These are phyloP conservation scores for Amphimedon queenslandica DNA, from an alignment of 37 sponge, comb jelly and placozoan genomes.

Conservation along the genomic window DNA sequence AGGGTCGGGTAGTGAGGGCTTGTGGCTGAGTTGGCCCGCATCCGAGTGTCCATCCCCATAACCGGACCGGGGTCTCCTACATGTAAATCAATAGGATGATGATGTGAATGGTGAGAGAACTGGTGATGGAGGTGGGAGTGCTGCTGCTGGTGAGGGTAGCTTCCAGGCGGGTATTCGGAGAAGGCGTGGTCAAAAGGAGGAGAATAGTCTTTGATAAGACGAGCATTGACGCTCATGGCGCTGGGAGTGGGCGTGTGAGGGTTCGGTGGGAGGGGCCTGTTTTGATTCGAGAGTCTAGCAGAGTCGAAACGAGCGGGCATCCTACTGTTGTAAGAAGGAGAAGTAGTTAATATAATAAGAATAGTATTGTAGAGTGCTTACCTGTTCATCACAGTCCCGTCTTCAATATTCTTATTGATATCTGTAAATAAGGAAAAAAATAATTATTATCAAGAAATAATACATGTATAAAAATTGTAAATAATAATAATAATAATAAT, in stretches of 20 bases:
- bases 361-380: too few relatives aligned
- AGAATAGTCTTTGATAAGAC: neutral
- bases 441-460: neutral
- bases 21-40: neutral
- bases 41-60: too few relatives aligned
- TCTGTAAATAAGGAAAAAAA: too few relatives aligned
- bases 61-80: neutral
- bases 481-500: neutral
- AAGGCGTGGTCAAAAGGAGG: too few relatives aligned
- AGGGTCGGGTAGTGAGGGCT: neutral
- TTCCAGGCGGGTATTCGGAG: too few relatives aligned
- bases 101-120: neutral
- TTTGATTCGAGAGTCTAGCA: neutral
- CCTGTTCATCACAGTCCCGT: too few relatives aligned
- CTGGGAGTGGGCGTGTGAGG: neutral
- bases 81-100: neutral
- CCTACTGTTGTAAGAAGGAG: too few relatives aligned
- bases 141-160: too few relatives aligned
- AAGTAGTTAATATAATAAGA: too few relatives aligned
- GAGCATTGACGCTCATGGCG: neutral
- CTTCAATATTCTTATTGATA: too few relatives aligned
- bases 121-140: neutral
- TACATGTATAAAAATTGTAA: neutral
- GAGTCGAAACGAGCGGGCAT: neutral
- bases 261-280: neutral